Conservation (phyloP, 2,888 invertebrate species). For the Schrankia costaestrigalis region DNA sequence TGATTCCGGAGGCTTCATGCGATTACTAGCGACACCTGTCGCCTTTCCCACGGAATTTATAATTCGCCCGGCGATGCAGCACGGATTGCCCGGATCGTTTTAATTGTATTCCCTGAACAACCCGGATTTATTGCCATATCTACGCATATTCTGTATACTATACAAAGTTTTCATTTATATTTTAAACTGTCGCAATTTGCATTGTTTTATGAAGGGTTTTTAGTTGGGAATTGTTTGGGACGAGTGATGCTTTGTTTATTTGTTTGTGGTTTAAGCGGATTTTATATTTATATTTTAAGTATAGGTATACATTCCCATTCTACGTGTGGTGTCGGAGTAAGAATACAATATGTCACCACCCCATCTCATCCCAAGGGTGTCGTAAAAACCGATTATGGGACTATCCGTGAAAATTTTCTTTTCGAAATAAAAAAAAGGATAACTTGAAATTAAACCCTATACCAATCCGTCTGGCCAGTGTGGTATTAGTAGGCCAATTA, state of each 20-base stretch:
- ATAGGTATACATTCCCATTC: too few relatives aligned
- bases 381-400: too few relatives aligned
- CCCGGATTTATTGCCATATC: conserved; percentile 59
- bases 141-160: conserved; percentile 28
- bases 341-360: too few relatives aligned
- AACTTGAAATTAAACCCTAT: too few relatives aligned
- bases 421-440: too few relatives aligned
- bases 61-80: conserved; percentile 52
- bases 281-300: not conserved
- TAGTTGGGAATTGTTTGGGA: conserved; percentile 7
- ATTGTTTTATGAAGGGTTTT: conserved; percentile 24
- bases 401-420: too few relatives aligned
- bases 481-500: too few relatives aligned
- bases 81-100: conserved; percentile 63
- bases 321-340: too few relatives aligned
- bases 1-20: conserved; percentile 66
- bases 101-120: conserved; percentile 72
- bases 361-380: too few relatives aligned
- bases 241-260: conserved; percentile 1
- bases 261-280: not conserved
- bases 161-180: conserved; percentile 23
- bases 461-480: too few relatives aligned
- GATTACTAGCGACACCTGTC: conserved; percentile 73
- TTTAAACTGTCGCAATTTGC: conserved; percentile 33
- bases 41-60: conserved; percentile 75